These are phyloP conservation scores for Callipepla californica DNA, from an alignment of 2,113 vertebrate genomes.

Conservation along the genomic window DNA sequence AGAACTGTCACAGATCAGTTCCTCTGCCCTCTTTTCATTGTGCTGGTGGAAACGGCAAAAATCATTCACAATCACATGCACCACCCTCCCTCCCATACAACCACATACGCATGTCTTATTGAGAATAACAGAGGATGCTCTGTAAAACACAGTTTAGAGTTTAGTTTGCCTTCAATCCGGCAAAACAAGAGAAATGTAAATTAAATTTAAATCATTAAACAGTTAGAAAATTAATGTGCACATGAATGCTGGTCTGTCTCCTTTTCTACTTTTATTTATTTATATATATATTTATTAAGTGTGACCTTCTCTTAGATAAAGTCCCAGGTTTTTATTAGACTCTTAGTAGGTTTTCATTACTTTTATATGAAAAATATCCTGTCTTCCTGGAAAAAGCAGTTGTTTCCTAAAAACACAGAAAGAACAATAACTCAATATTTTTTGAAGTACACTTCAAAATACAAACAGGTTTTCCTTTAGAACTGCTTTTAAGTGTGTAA, in stretches of 20 bases:
- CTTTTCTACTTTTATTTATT: not conserved
- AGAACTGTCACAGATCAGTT: not conserved
- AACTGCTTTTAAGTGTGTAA: not conserved
- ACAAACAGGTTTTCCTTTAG: not conserved
- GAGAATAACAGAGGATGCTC: not conserved
- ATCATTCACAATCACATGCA: not conserved
- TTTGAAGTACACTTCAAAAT: not conserved
- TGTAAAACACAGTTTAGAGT: not conserved
- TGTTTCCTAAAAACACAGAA: not conserved
- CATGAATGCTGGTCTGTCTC: not conserved
- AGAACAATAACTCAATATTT: not conserved
- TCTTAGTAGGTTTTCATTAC: not conserved
- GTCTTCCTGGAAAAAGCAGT: not conserved
- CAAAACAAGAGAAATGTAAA: not conserved
- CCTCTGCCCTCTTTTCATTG: not conserved
- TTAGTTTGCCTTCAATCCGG: not conserved
- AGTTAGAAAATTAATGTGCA: not conserved
- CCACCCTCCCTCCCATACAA: fast-evolving
- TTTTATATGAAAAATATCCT: not conserved
- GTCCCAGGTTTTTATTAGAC: not conserved
- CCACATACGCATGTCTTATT: fast-evolving
- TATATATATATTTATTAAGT: not conserved
- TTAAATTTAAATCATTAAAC: not conserved
- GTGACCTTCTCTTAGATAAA: not conserved
- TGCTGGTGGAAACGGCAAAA: not conserved